A percentile compares a stretch with the other conserved stretches of the same genome.
Evolutionary conservation across 2,888 invertebrate species (phyloP).

Genomic region (Trachelus iudaicus): DNA sequence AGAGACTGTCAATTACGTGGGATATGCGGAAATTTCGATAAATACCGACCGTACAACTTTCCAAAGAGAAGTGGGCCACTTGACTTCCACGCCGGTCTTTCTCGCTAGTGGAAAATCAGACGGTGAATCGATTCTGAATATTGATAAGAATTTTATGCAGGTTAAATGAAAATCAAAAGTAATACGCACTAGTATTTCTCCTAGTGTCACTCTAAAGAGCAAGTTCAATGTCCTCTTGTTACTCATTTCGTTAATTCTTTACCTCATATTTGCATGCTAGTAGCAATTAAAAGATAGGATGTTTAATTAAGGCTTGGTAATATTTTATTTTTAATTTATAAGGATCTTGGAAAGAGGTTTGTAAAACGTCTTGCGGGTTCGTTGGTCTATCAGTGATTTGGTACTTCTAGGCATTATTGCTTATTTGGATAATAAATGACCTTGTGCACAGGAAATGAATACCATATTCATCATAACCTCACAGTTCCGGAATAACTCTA

Average conservation of each 20-base stretch:
- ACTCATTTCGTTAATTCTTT: not conserved
- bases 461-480: slow-evolving; percentile 45
- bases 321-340: not conserved
- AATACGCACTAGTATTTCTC: not conserved
- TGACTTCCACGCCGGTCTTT: not conserved
- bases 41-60: not conserved
- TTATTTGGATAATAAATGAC: slow-evolving; percentile 37
- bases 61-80: not conserved
- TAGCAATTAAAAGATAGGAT: too few species aligned
- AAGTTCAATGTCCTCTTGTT: not conserved
- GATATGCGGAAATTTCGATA: not conserved
- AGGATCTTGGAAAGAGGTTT: not conserved
- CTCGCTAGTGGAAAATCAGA: not conserved
- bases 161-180: not conserved
- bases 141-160: not conserved
- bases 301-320: not conserved
- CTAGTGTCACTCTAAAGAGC: not conserved
- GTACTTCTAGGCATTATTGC: slow-evolving; percentile 28
- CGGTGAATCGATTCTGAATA: not conserved
- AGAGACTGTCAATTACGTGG: not conserved
- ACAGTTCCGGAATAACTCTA: slow-evolving; percentile 33
- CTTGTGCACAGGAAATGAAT: slow-evolving; percentile 46
- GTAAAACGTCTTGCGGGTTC: not conserved
- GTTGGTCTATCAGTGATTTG: slow-evolving; percentile 6
- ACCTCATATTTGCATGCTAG: not conserved